phyloP scores from a whole-genome alignment of 2,113 vertebrate species.

The Salvelinus sp. region DNA sequence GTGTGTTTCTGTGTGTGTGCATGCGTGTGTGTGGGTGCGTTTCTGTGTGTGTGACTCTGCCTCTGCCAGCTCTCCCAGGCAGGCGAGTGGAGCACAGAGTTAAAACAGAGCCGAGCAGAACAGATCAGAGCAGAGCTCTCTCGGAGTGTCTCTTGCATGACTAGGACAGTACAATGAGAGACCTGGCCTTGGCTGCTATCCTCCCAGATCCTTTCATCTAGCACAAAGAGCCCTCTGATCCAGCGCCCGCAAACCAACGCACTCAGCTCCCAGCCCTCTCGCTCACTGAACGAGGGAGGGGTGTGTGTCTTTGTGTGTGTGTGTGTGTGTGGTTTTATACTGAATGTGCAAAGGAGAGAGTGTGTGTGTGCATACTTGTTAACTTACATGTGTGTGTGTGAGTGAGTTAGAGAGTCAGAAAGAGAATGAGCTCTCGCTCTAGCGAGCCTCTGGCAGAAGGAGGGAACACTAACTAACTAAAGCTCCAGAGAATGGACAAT shows the following conservation, averaged over 20 bases:
- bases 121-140: too few species aligned
- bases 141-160: background rate
- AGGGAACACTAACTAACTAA: constrained; percentile 9
- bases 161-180: background rate
- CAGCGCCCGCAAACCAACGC: background rate
- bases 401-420: background rate
- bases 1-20: background rate
- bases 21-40: background rate
- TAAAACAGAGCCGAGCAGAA: too few species aligned
- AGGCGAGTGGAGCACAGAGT: too few species aligned
- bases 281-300: background rate
- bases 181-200: background rate
- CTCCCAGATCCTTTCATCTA: background rate
- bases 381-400: background rate
- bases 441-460: background rate
- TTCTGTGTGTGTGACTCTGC: background rate
- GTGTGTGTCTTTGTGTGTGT: background rate
- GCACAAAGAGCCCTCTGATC: constrained; percentile 4
- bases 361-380: background rate
- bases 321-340: background rate
- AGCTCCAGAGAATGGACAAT: constrained; percentile 43
- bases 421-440: background rate
- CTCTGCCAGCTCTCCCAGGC: background rate
- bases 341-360: too few species aligned
- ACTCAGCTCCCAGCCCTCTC: too few species aligned